Evolutionary conservation across 2,888 invertebrate genomes (phyloP).

Genomic region (Synergus itoensis): DNA sequence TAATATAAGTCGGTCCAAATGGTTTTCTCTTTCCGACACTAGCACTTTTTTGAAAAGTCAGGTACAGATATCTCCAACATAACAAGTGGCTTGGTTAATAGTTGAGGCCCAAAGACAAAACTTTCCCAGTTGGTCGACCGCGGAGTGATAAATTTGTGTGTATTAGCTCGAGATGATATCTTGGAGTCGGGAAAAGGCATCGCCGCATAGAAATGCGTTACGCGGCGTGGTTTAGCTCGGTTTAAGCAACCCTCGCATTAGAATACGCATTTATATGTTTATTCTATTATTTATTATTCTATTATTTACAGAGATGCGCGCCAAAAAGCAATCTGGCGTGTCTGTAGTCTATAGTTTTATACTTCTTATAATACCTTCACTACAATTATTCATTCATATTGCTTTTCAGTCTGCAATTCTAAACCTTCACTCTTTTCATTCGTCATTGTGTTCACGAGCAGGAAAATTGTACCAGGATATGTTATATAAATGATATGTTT

Average conservation of each 20-base stretch:
- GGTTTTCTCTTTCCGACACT: conserved; percentile 16
- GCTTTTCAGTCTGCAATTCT: too few relatives aligned
- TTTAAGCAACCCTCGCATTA: conserved; percentile 53
- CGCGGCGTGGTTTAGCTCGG: conserved; percentile 36
- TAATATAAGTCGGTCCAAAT: neutral
- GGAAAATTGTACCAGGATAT: too few relatives aligned
- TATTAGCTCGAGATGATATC: conserved; percentile 55
- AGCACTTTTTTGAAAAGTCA: conserved; percentile 28
- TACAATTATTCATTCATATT: too few relatives aligned
- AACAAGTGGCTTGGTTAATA: conserved; percentile 32
- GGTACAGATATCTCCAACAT: conserved; percentile 37
- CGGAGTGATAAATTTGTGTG: conserved; percentile 53
- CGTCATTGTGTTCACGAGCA: too few relatives aligned
- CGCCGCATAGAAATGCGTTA: conserved; percentile 43
- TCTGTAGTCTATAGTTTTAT: too few relatives aligned
- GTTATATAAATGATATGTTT: too few relatives aligned
- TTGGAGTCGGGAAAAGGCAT: conserved; percentile 42
- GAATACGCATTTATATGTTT: conserved; percentile 35
- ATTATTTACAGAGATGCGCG: too few relatives aligned
- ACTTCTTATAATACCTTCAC: too few relatives aligned
- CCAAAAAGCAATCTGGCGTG: too few relatives aligned
- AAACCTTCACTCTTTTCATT: too few relatives aligned
- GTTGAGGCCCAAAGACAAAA: conserved; percentile 49
- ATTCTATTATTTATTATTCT: too few relatives aligned
- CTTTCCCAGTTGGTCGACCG: conserved; percentile 45